Evolutionary conservation across 2,113 vertebrate genomes (phyloP).

Genomic region (Ctenodactylus gundi): DNA sequence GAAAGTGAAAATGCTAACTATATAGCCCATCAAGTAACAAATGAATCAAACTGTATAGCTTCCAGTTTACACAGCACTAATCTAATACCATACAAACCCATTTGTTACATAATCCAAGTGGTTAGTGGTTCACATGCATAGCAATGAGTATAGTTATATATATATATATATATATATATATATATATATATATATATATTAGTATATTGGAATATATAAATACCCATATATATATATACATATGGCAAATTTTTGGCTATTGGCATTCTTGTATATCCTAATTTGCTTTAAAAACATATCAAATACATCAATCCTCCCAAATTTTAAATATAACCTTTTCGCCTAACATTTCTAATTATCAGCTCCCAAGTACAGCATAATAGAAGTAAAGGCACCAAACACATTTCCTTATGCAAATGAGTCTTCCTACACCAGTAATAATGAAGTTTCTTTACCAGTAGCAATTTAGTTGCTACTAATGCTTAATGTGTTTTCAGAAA

Average conservation of each 20-base stretch:
- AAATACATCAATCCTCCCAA: not conserved
- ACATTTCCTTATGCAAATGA: conserved; percentile 57
- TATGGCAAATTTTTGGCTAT: not conserved
- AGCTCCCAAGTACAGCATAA: conserved; percentile 51
- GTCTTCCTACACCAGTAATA: conserved; percentile 29
- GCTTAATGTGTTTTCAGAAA: conserved; percentile 81
- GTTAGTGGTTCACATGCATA: not conserved
- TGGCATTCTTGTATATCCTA: conserved; percentile 42
- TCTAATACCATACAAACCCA: conserved; percentile 32
- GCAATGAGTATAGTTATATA: not conserved
- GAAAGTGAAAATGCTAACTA: conserved; percentile 14
- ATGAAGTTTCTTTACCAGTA: conserved; percentile 56
- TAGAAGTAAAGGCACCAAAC: conserved; percentile 47
- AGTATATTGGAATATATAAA: too few relatives aligned
- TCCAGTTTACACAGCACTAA: not conserved
- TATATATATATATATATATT: too few relatives aligned
- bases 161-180: too few relatives aligned
- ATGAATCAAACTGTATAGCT: not conserved
- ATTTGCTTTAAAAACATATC: conserved; percentile 9
- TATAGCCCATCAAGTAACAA: conserved; percentile 28
- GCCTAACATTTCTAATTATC: conserved; percentile 49
- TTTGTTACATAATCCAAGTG: conserved; percentile 25
- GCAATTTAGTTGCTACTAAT: conserved; percentile 75
- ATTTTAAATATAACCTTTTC: conserved; percentile 48
- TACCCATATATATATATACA: too few relatives aligned